Base-by-base conservation (phyloP, 2,113 vertebrate species). In the Coregonus clupeaformis region DNA sequence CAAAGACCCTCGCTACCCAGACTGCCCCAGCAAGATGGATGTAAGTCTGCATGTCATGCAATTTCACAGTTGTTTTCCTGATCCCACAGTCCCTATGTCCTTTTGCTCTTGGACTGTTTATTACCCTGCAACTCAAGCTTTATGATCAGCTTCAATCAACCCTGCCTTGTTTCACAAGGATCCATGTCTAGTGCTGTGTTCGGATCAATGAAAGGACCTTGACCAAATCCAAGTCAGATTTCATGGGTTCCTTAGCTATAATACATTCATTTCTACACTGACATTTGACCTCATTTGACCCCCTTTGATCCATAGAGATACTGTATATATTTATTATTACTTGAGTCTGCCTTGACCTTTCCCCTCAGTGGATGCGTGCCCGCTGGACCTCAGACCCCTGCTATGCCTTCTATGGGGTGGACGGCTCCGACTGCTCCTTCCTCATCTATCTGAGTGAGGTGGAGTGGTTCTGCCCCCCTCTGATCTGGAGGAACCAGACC, bases 371-470 rank as follows among this genome's bases (percentile, higher is more conserved):
- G 97, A 99, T 99, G 97, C 94, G 96, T 5, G 94, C 95, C 49
- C 94, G 97, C 71, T 99, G 98, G 98, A 99, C 96, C 14, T 98
- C 97, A 0, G 98, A 99, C 91, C 98, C 98, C 14, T 99, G 98
- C 90, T 99, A 99, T 0, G 94, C 96, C 4, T 98, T 96, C 79
- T 98, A 99, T 0, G 97, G 98, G 0, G 98, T 99, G 77, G 97
- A 99, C 0, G 98, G 98, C 80, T 98, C 97, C 0, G 98, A 99
- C 80, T 99, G 98, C 84, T 99, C 98, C 0, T 98, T 99, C 87
- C 95, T 99, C 74, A 80, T 95, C 89, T 99, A 99, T 92, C 95
- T 99, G 86, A 99, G 98, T 0, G 97, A 98, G 85, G 96, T 98
- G 0, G 98, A 99, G 88, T 98, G 97, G 97, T 99, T 99, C 91